A percentile compares a stretch with the other conserved stretches of the same genome.
These are phyloP conservation scores for Sweltsa coloradensis DNA, from an alignment of 1,140 invertebrate genomes.

Conservation along the genomic window DNA sequence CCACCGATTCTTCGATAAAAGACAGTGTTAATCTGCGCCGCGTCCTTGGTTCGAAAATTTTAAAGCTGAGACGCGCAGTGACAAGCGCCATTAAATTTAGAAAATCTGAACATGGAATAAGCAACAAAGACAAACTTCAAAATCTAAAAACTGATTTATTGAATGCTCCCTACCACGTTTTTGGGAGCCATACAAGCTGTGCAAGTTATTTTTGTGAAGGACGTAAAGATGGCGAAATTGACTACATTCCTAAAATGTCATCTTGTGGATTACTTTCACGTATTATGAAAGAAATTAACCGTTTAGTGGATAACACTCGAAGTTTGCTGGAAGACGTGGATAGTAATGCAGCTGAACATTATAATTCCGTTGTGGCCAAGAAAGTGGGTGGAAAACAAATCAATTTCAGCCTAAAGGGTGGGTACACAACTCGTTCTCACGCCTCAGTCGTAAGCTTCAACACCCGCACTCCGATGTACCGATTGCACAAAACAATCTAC, in stretches of 20 bases:
- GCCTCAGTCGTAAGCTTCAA: constrained; percentile 14
- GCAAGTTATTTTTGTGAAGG: constrained; percentile 8
- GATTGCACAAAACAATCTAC: constrained; percentile 9
- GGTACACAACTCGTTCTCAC: constrained; percentile 9
- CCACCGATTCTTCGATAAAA: not conserved
- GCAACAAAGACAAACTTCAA: not conserved
- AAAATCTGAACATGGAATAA: not conserved
- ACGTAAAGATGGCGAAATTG: not conserved
- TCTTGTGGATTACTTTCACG: constrained; percentile 4
- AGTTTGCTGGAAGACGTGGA: constrained; percentile 12
- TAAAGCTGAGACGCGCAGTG: not conserved
- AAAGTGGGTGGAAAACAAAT: constrained; percentile 13
- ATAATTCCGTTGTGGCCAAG: constrained; percentile 9
- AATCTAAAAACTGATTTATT: not conserved
- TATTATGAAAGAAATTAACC: constrained; percentile 9
- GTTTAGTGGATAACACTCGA: not conserved
- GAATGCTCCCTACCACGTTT: not conserved
- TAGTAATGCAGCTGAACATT: constrained; percentile 13
- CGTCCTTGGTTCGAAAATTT: not conserved
- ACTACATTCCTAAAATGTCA: constrained; percentile 9
- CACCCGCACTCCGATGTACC: constrained; percentile 6
- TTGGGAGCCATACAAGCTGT: constrained; percentile 9
- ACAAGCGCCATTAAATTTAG: constrained; percentile 5
- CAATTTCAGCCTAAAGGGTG: constrained; percentile 10
- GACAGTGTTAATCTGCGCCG: not conserved